These are phyloP conservation scores for Helicolenus hilgendorfi DNA, from an alignment of 2,797 vertebrate genomes.

Conservation along the genomic window DNA sequence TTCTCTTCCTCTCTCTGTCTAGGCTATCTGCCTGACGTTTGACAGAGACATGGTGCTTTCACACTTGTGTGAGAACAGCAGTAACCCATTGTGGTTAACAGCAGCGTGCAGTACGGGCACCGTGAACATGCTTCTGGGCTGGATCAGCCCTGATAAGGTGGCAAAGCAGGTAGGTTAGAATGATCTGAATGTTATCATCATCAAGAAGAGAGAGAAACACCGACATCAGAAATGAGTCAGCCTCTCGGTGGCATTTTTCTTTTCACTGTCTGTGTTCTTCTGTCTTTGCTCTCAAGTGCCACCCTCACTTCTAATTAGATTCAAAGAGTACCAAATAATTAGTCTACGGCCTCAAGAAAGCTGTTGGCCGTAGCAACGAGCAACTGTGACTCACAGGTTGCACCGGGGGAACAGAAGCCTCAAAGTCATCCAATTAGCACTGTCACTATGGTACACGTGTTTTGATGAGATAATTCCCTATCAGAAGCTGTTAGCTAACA, in stretches of 20 bases:
- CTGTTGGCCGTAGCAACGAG: conserved; percentile 46
- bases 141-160: conserved; percentile 74
- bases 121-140: conserved; percentile 68
- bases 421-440: conserved; percentile 56
- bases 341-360: conserved; percentile 28
- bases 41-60: conserved; percentile 45
- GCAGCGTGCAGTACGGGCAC: conserved; percentile 64
- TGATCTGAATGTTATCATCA: not conserved
- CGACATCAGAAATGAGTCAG: not conserved
- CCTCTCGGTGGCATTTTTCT: not conserved
- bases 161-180: conserved; percentile 80
- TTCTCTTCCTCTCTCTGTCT: not conserved
- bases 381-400: conserved; percentile 7
- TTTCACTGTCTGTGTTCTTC: not conserved
- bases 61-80: conserved; percentile 77
- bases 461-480: conserved; percentile 54
- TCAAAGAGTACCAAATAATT: conserved; percentile 35
- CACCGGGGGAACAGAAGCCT: conserved; percentile 36
- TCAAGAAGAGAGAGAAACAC: not conserved
- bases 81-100: conserved; percentile 27
- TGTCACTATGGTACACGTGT: conserved; percentile 16
- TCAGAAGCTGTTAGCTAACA: conserved; percentile 25
- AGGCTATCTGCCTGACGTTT: conserved; percentile 80
- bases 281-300: not conserved
- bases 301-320: conserved; percentile 29